Evolutionary conservation across 2,888 invertebrate genomes (phyloP).

Genomic region (Blastobasis lacticolella): DNA sequence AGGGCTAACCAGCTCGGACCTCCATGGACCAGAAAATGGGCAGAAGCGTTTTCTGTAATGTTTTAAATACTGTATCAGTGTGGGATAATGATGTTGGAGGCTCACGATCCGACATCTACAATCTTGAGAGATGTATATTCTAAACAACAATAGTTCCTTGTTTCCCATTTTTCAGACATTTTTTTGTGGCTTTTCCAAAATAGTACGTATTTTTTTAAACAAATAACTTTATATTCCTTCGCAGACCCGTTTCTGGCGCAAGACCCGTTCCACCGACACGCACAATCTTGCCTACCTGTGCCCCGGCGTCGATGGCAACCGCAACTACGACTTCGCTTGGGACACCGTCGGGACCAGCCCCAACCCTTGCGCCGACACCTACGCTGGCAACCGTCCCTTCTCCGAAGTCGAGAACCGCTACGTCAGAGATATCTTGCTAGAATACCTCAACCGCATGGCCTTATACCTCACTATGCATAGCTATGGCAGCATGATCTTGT

Average conservation of each 20-base stretch:
- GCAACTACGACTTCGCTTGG: slow-evolving; percentile 84
- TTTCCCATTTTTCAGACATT: no score
- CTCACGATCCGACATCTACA: no score
- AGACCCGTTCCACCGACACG: slow-evolving; percentile 73
- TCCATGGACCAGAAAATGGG: no score
- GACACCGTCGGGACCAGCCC: slow-evolving; percentile 73
- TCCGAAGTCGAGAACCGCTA: slow-evolving; percentile 79
- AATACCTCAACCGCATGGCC: slow-evolving; percentile 62
- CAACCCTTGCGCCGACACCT: slow-evolving; percentile 75
- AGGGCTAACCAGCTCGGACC: no score
- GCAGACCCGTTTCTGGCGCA: slow-evolving; percentile 80
- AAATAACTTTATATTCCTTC: slow-evolving; percentile 14
- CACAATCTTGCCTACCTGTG: slow-evolving; percentile 50
- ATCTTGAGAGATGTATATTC: no score
- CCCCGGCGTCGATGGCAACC: slow-evolving; percentile 82
- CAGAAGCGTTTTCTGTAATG: no score
- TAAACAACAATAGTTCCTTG: no score
- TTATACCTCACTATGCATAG: slow-evolving; percentile 84
- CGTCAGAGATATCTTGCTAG: slow-evolving; percentile 72
- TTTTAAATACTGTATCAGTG: no score
- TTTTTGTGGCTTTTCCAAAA: no score
- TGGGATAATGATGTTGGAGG: no score
- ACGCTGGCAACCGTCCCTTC: slow-evolving; percentile 75
- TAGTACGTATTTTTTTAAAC: no score
- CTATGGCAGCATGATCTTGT: slow-evolving; percentile 79